Evolutionary conservation across 2,797 vertebrate genomes (phyloP).

Genomic region (Eulemur rubriventer): DNA sequence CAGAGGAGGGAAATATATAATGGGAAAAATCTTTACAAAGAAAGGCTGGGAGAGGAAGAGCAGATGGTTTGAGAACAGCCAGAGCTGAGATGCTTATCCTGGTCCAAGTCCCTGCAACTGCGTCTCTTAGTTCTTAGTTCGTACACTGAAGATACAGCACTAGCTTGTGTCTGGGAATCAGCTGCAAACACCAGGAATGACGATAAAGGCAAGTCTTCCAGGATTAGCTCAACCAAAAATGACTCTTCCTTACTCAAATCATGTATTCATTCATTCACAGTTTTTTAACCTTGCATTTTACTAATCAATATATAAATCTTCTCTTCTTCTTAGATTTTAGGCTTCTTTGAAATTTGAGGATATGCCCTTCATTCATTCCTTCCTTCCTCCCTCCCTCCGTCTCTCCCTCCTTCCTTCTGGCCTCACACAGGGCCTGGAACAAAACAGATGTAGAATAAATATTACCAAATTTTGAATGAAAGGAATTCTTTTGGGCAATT

Average conservation of each 20-base stretch:
- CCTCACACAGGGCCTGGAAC: neutral
- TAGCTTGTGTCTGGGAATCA: neutral
- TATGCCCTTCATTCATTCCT: neutral
- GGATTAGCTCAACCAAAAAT: neutral
- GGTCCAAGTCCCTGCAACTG: neutral
- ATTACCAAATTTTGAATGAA: neutral
- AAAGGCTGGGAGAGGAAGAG: constrained; percentile 4
- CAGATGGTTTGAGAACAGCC: constrained; percentile 57
- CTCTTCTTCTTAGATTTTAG: neutral
- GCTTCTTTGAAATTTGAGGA: neutral
- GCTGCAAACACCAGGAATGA: neutral
- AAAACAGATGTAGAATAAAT: neutral
- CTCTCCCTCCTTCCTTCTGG: neutral
- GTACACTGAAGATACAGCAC: neutral
- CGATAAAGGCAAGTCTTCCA: neutral
- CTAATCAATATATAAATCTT: neutral
- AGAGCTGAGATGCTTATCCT: neutral
- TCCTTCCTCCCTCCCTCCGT: neutral
- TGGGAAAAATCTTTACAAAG: constrained; percentile 18
- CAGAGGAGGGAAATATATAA: neutral
- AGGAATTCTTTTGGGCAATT: neutral
- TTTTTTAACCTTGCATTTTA: constrained; percentile 7
- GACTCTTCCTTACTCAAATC: neutral
- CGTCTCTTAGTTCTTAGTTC: constrained; percentile 13
- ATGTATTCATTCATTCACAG: neutral